A percentile compares a stretch with the other conserved stretches of the same genome.
These are phyloP conservation scores for Coluber constrictor DNA, from an alignment of 2,797 vertebrate species.

Conservation along the genomic window DNA sequence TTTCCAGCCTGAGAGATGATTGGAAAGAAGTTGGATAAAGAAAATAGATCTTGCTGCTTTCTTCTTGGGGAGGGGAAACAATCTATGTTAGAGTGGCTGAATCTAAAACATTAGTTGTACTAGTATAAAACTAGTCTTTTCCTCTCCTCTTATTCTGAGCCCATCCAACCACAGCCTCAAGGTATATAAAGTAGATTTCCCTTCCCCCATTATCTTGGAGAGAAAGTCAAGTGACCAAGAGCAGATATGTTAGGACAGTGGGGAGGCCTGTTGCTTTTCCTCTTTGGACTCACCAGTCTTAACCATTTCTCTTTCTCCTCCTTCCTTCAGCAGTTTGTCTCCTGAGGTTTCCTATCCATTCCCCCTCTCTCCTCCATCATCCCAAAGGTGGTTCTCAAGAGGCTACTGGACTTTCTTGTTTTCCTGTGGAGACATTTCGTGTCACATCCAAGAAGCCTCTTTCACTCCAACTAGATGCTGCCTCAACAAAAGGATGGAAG, in stretches of 20 bases:
- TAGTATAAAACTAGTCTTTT: neutral
- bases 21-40: neutral
- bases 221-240: neutral
- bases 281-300: neutral
- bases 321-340: neutral
- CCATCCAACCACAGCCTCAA: neutral
- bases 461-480: neutral
- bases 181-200: neutral
- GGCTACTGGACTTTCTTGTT: neutral
- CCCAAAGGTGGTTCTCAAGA: neutral
- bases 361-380: neutral
- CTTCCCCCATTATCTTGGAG: neutral
- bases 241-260: neutral
- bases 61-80: neutral
- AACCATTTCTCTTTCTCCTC: neutral
- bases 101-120: neutral
- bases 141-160: neutral
- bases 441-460: neutral
- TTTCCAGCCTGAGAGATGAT: neutral
- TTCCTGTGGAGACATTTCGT: neutral
- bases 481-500: neutral
- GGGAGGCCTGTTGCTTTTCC: neutral
- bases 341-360: neutral
- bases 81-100: neutral
- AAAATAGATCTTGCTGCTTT: neutral